phyloP scores from a whole-genome alignment of 1,140 invertebrate species.

The Tyrophagus putrescentiae region DNA sequence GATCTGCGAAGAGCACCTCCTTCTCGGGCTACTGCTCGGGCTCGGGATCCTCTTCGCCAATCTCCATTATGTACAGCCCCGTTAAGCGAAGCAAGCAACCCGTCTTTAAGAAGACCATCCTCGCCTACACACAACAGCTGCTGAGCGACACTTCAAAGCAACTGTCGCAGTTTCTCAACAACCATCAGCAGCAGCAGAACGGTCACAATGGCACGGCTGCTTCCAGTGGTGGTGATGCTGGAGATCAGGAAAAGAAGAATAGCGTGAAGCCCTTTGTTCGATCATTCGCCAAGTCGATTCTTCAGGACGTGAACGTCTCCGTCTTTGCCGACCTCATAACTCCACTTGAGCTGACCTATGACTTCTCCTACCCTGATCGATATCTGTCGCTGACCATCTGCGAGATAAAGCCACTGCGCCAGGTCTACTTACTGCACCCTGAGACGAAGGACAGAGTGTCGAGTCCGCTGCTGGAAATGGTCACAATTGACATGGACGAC shows the following conservation, averaged over 20 bases:
- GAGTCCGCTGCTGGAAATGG: slow-evolving; percentile 1
- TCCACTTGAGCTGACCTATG: neutral
- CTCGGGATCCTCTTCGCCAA: slow-evolving; percentile 11
- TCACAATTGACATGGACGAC: neutral
- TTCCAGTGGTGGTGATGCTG: neutral
- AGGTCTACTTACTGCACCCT: neutral
- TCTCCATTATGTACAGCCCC: slow-evolving; percentile 1
- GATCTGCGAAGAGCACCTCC: neutral
- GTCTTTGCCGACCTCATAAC: neutral
- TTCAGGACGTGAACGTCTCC: neutral
- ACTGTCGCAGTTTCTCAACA: neutral
- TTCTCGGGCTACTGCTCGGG: neutral
- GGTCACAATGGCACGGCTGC: too few relatives aligned
- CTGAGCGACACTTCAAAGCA: neutral
- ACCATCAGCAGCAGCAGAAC: neutral
- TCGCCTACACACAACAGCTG: neutral
- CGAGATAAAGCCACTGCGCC: neutral
- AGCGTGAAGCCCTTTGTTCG: neutral
- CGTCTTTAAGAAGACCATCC: neutral
- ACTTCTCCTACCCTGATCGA: neutral
- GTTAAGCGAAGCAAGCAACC: neutral
- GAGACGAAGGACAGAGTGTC: neutral
- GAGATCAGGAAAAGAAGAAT: neutral
- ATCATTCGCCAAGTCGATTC: too few relatives aligned
- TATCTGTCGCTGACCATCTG: slow-evolving; percentile 6